phyloP scores from a whole-genome alignment of 2,113 vertebrate genomes.

The Dicerorhinus sumatrensis region DNA sequence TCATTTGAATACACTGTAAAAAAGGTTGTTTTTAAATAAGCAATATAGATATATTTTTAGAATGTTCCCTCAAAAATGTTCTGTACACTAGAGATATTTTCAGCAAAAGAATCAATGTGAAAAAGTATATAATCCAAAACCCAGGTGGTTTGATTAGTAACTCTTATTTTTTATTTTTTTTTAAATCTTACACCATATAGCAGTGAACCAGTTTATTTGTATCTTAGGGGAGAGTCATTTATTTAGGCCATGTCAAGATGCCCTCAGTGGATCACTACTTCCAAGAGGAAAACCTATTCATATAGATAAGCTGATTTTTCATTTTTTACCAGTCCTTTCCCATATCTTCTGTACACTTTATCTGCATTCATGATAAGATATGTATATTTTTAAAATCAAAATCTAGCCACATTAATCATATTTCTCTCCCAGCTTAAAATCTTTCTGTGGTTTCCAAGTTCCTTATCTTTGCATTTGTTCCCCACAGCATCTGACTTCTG shows the following conservation, averaged over 20 bases:
- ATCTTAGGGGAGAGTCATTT: not conserved
- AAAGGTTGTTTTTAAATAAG: constrained; percentile 42
- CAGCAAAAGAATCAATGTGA: constrained; percentile 51
- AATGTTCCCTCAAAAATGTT: constrained; percentile 57
- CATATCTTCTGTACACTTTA: constrained; percentile 6
- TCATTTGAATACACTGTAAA: constrained; percentile 71
- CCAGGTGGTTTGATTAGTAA: constrained; percentile 29
- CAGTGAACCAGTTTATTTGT: not conserved
- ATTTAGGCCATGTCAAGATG: constrained; percentile 29
- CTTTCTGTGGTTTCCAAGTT: constrained; percentile 24
- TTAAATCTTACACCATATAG: not conserved
- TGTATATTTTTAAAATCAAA: constrained; percentile 23
- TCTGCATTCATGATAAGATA: constrained; percentile 60
- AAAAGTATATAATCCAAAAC: not conserved
- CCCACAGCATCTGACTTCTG: not conserved
- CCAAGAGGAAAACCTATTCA: not conserved
- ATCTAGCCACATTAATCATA: constrained; percentile 56
- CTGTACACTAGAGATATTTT: constrained; percentile 43
- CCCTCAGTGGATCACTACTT: constrained; percentile 21
- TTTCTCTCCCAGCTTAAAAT: constrained; percentile 38
- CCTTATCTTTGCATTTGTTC: constrained; percentile 40
- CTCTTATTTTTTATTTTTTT: not conserved
- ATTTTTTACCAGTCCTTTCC: not conserved
- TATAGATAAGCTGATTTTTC: constrained; percentile 54
- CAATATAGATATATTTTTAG: not conserved